These are phyloP conservation scores for Spilosoma lubricipeda DNA, from an alignment of 2,888 invertebrate genomes.

Conservation along the genomic window DNA sequence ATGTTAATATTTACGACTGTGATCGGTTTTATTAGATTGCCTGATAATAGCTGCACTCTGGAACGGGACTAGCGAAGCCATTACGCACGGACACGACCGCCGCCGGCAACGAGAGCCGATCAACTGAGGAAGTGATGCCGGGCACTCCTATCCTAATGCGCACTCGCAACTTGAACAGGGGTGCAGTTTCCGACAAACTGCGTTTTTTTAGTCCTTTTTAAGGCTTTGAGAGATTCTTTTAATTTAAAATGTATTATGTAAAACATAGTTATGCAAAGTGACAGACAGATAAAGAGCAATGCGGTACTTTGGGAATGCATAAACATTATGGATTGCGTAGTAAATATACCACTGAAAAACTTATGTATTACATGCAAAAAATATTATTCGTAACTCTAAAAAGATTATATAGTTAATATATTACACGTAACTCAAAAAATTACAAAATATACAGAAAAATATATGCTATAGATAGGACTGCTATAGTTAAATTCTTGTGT, in stretches of 20 bases:
- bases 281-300: constrained; percentile 48
- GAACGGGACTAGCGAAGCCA: constrained; percentile 71
- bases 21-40: constrained; percentile 47
- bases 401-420: not conserved
- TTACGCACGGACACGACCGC: constrained; percentile 77
- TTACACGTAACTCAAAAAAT: not conserved
- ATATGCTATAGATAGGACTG: too few species aligned
- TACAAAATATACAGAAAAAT: too few species aligned
- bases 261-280: constrained; percentile 39
- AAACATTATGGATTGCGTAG: constrained; percentile 35
- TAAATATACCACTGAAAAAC: too few species aligned
- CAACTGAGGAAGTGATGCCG: constrained; percentile 75
- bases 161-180: constrained; percentile 57
- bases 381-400: not conserved
- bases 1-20: not conserved
- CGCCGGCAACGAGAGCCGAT: constrained; percentile 71
- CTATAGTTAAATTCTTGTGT: too few species aligned
- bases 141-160: constrained; percentile 44
- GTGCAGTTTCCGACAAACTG: constrained; percentile 59
- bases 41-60: constrained; percentile 47
- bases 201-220: constrained; percentile 51
- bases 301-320: constrained; percentile 43
- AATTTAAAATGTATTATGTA: constrained; percentile 41
- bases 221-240: constrained; percentile 44
- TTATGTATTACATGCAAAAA: too few species aligned